Base-by-base conservation (phyloP, 2,113 vertebrate species). In the Pungitius pungitius region DNA sequence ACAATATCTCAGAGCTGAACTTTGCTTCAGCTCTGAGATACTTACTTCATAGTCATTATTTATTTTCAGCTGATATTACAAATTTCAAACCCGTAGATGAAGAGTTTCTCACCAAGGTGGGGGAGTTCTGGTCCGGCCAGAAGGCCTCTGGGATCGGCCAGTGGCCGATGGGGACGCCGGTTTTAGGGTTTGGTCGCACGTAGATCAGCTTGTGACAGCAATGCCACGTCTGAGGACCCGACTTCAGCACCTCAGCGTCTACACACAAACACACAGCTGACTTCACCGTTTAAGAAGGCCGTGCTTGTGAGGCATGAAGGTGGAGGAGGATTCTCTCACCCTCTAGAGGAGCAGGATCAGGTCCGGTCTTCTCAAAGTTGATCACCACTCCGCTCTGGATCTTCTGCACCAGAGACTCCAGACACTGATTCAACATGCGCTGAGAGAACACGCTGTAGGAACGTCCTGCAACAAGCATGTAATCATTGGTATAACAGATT, bases 121-220 rank as follows among this genome's bases (percentile, higher is more conserved):
- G 97, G 69, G 96, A 98, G 95, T 99, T 99, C 85, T 97, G 97
- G 93, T 99, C 97, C 18, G 97, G 97, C 97, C 97, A 99, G 84
- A 99, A 99, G 62, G 97, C 96, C 82, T 99, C 97, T 2, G 97
- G 96, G 86, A 98, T 94, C 64, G 97, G 97, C 97, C 97, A 99
- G 73, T 99, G 97, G 27, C 97, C 97, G 71, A 99, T 95, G 77
- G 97, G 97, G 81, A 99, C 96, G 1, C 97, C 97, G 0, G 97
- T 98, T 94, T 99, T 99, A 71, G 96, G 97, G 79, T 99, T 99
- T 74, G 97, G 96, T 80, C 97, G 93, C 37, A 99, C 97, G 27
- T 99, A 99, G 71, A 99, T 98, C 73, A 99, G 96, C 89, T 97
- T 98, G 89, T 97, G 97, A 90, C 97, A 98, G 85, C 95, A 97